Evolutionary conservation across 2,888 invertebrate species (phyloP).

Genomic region (Netelia melanura): DNA sequence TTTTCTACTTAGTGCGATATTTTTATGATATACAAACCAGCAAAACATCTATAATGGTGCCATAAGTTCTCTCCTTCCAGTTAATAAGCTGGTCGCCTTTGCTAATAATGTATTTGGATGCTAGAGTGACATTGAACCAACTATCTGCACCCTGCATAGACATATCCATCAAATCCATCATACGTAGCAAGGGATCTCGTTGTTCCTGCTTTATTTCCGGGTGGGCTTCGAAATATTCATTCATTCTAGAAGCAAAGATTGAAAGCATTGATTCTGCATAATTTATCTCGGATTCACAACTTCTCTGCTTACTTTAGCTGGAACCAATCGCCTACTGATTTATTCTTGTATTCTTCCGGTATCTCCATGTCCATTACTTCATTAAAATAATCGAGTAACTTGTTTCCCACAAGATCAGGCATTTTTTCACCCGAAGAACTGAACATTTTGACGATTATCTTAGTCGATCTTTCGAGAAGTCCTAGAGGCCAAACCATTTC

Average conservation of each 20-base stretch:
- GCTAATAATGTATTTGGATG: conserved; percentile 35
- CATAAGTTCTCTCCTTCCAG: conserved; percentile 78
- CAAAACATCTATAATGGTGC: conserved; percentile 78
- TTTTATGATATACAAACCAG: conserved; percentile 72
- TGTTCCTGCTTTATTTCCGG: conserved; percentile 67
- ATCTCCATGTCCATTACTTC: not conserved
- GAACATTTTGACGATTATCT: not conserved
- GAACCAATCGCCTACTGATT: conserved; percentile 29
- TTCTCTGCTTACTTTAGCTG: conserved; percentile 7
- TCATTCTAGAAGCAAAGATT: conserved; percentile 60
- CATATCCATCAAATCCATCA: conserved; percentile 59
- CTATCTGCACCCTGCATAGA: conserved; percentile 67
- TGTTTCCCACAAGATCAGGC: conserved; percentile 11
- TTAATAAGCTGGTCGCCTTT: conserved; percentile 73
- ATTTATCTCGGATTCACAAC: not conserved
- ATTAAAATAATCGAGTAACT: conserved; percentile 14
- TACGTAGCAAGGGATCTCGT: conserved; percentile 61
- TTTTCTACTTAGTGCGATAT: not conserved
- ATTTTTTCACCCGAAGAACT: conserved; percentile 19
- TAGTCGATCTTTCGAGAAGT: conserved; percentile 23
- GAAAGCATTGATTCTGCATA: not conserved
- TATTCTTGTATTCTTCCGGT: conserved; percentile 24
- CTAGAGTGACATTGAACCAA: conserved; percentile 70
- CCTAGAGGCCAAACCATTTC: conserved; percentile 75
- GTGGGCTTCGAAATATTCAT: conserved; percentile 59